Evolutionary conservation across 92 coral and sea anemone species (phyloP).

Genomic region (Epizoanthus fatuus): DNA sequence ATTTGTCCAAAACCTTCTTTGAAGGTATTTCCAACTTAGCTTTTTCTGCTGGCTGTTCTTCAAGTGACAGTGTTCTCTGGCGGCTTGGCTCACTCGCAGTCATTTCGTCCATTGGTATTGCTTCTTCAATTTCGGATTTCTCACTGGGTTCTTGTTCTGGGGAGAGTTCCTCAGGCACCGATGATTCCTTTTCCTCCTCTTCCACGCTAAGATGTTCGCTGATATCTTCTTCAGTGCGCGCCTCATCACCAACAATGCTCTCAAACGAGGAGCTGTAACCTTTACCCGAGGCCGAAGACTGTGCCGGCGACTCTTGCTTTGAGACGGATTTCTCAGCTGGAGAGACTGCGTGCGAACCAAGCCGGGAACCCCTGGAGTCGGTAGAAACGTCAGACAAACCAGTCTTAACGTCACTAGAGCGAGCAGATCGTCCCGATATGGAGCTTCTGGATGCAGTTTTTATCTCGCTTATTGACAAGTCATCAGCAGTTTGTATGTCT

Average conservation of each 20-base stretch:
- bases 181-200: conserved; percentile 49
- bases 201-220: conserved; percentile 77
- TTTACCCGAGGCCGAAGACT: conserved; percentile 41
- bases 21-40: conserved; percentile 6
- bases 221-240: conserved; percentile 70
- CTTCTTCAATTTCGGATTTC: conserved; percentile 61
- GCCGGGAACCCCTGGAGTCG: conserved; percentile 42
- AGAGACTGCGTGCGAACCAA: background rate
- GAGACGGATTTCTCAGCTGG: background rate
- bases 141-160: conserved; percentile 25
- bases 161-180: conserved; percentile 45
- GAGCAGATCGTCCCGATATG: conserved; percentile 16
- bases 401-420: conserved; percentile 12
- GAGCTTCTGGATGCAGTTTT: conserved; percentile 55
- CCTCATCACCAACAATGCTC: conserved; percentile 61
- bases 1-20: background rate
- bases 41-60: conserved; percentile 12
- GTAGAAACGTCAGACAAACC: conserved; percentile 20
- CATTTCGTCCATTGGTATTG: conserved; percentile 7
- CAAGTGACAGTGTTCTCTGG: conserved; percentile 2
- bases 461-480: conserved; percentile 71
- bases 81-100: background rate
- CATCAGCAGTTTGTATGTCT: conserved; percentile 70
- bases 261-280: conserved; percentile 86
- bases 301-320: conserved; percentile 22